phyloP scores from a whole-genome alignment of 1,140 invertebrate genomes.

The Cydia amplana region DNA sequence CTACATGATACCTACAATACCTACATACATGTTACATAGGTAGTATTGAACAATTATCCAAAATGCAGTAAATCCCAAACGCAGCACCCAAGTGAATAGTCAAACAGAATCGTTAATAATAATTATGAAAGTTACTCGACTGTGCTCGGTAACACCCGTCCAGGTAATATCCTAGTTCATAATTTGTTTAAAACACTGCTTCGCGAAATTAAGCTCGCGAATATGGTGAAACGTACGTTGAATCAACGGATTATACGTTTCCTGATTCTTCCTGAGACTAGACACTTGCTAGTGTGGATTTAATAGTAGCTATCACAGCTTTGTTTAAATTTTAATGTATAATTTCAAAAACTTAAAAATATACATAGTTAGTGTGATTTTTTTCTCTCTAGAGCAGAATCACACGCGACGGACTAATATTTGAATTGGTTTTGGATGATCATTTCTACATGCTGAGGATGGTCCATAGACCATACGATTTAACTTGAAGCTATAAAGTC shows the following conservation, averaged over 20 bases:
- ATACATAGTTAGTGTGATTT: no score
- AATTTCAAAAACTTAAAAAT: no score
- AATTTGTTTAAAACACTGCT: conserved; percentile 25
- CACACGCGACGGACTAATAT: no score
- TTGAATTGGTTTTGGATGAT: no score
- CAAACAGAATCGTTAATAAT: conserved; percentile 24
- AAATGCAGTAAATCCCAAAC: conserved; percentile 9
- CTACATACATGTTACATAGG: no score
- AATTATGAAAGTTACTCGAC: conserved; percentile 17
- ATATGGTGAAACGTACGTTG: not conserved
- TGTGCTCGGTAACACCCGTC: conserved; percentile 23
- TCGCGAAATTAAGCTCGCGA: conserved; percentile 20
- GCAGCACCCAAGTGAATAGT: conserved; percentile 13
- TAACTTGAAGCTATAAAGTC: no score
- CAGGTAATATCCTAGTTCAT: conserved; percentile 27
- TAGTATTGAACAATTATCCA: not conserved
- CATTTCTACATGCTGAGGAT: no score
- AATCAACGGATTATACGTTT: not conserved
- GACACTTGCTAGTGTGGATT: not conserved
- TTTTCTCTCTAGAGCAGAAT: no score
- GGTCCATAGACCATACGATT: no score
- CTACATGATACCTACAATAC: no score
- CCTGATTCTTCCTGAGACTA: not conserved
- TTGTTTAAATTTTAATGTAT: no score
- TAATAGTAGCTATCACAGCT: not conserved